These are phyloP conservation scores for Dermatemys mawii DNA, from an alignment of 2,113 vertebrate species.

Conservation along the genomic window DNA sequence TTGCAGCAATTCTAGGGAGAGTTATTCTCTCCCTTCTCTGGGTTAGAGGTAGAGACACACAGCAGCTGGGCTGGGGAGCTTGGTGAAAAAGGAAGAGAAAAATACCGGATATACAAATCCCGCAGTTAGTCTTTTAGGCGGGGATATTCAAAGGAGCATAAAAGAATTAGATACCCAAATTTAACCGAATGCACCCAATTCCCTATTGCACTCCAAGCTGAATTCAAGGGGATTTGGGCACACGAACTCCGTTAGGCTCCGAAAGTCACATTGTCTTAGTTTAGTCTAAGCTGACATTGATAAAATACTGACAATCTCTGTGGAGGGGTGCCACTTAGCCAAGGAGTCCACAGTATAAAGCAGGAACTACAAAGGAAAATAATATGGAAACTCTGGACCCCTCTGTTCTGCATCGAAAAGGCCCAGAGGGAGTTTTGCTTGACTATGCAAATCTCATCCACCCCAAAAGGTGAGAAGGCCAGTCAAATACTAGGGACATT, in stretches of 20 bases:
- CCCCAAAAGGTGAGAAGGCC: neutral
- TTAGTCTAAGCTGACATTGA: neutral
- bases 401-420: neutral
- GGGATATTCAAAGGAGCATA: neutral
- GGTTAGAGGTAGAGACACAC: neutral
- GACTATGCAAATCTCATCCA: neutral
- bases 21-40: neutral
- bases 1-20: neutral
- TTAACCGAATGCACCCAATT: neutral
- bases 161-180: neutral
- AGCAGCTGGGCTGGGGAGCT: neutral
- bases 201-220: neutral
- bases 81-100: fast-evolving
- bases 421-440: neutral
- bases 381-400: fast-evolving
- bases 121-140: neutral
- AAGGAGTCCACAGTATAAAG: neutral
- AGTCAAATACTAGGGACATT: neutral
- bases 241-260: fast-evolving
- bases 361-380: fast-evolving
- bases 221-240: fast-evolving
- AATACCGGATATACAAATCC: neutral
- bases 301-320: neutral
- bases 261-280: neutral
- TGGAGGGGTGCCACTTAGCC: neutral